A percentile compares a stretch with the other conserved stretches of the same genome.
phyloP scores from a whole-genome alignment of 1,140 invertebrate genomes.

The Sitophilus oryzae region DNA sequence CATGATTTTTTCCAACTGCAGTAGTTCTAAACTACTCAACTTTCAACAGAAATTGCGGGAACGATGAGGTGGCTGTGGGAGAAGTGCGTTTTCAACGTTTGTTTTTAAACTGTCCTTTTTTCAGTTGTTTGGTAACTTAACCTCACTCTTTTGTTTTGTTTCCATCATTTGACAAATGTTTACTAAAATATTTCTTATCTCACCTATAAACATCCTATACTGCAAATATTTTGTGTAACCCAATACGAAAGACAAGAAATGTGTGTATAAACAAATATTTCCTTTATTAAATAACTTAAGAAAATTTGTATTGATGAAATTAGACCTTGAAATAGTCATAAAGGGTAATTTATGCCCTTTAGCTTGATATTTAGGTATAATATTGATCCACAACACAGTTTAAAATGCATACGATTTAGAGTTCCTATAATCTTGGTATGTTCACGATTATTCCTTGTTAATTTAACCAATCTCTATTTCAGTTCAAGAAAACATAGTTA shows the following conservation, averaged over 20 bases:
- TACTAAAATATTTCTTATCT: no score
- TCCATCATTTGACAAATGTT: no score
- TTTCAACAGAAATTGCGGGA: background rate
- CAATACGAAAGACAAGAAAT: no score
- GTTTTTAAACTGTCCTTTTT: background rate
- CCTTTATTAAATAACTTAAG: background rate
- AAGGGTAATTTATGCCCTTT: constrained; percentile 10
- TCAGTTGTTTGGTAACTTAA: background rate
- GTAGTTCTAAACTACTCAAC: background rate
- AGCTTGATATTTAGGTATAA: background rate
- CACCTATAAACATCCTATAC: no score
- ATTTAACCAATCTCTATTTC: background rate
- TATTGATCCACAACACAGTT: background rate
- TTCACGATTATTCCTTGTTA: background rate
- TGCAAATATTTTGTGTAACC: no score
- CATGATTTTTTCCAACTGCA: background rate
- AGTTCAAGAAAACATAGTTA: constrained; percentile 17
- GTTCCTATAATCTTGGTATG: background rate
- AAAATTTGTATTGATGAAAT: background rate
- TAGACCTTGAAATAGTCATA: constrained; percentile 6
- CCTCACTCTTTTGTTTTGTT: constrained; percentile 18
- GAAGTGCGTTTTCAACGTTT: constrained; percentile 15
- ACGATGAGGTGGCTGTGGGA: constrained; percentile 21
- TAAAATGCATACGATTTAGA: background rate
- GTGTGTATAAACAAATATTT: no score